Evolutionary conservation across 2,797 vertebrate genomes (phyloP).

Genomic region (Percopsis omiscomaycus): DNA sequence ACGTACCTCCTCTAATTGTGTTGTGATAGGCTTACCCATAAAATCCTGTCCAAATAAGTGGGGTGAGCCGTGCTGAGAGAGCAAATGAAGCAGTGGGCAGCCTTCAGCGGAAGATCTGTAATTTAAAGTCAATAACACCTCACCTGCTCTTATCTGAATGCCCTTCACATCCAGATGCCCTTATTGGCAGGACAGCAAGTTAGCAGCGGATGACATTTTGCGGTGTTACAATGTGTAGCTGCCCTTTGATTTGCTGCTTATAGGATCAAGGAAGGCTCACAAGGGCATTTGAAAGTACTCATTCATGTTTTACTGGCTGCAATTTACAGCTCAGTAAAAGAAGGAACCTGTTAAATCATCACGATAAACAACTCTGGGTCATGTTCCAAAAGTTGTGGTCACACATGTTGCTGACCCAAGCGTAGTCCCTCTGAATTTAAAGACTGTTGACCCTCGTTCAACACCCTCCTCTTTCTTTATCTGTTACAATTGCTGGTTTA

Average conservation of each 20-base stretch:
- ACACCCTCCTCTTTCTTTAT: too few relatives aligned
- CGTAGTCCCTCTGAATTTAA: neutral
- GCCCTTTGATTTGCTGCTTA: neutral
- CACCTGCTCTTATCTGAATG: slow-evolving; percentile 14
- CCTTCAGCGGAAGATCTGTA: slow-evolving; percentile 30
- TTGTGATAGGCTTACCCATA: slow-evolving; percentile 35
- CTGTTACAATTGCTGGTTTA: too few relatives aligned
- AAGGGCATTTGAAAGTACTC: slow-evolving; percentile 2
- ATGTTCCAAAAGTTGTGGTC: slow-evolving; percentile 10
- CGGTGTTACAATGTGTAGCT: neutral
- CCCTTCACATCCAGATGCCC: slow-evolving; percentile 5
- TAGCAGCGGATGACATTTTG: neutral
- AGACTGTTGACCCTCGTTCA: too few relatives aligned
- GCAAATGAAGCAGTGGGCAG: slow-evolving; percentile 46
- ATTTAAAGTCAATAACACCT: slow-evolving; percentile 29
- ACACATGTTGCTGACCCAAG: slow-evolving; percentile 9
- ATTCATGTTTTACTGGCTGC: slow-evolving; percentile 2
- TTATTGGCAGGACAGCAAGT: neutral
- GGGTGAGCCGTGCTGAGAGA: slow-evolving; percentile 24
- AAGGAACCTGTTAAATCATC: neutral
- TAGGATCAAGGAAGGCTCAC: neutral
- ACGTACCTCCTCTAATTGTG: slow-evolving; percentile 48
- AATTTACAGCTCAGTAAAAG: slow-evolving; percentile 8
- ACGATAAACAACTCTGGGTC: slow-evolving; percentile 3
- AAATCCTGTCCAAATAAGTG: slow-evolving; percentile 44